Evolutionary conservation across 2,797 vertebrate species (phyloP).

Genomic region (Gadopsis marmoratus): DNA sequence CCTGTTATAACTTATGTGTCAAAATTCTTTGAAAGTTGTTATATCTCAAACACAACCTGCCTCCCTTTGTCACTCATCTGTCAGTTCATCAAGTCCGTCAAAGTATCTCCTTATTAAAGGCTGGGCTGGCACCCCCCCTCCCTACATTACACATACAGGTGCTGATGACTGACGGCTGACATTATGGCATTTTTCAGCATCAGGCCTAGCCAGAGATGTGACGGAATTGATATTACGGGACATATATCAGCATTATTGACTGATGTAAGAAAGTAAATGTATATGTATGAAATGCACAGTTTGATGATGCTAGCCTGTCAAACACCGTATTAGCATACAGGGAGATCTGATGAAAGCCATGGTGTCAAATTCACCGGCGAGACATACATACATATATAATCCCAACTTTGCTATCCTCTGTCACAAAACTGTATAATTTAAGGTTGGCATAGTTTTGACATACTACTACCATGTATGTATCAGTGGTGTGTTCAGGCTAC

Average conservation of each 20-base stretch:
- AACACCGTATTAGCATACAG: slow-evolving; percentile 25
- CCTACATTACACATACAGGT: not conserved
- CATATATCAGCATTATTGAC: slow-evolving; percentile 22
- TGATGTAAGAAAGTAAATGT: slow-evolving; percentile 35
- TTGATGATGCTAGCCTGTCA: slow-evolving; percentile 49
- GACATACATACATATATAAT: slow-evolving; percentile 32
- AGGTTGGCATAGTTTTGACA: not conserved
- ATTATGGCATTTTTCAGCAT: not conserved
- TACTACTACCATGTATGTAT: not conserved
- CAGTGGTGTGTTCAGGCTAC: not conserved
- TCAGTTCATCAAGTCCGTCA: slow-evolving; percentile 12
- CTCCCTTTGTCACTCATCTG: not conserved
- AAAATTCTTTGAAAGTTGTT: not conserved
- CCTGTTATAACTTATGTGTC: not conserved
- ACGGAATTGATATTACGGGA: slow-evolving; percentile 33
- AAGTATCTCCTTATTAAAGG: slow-evolving; percentile 26
- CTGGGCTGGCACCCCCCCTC: not conserved
- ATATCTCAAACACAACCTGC: not conserved
- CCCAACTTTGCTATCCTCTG: not conserved
- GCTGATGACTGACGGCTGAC: slow-evolving; percentile 42
- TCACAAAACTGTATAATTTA: slow-evolving; percentile 5
- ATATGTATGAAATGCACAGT: slow-evolving; percentile 41
- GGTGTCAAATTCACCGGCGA: slow-evolving; percentile 38
- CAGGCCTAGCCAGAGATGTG: slow-evolving; percentile 19
- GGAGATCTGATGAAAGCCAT: slow-evolving; percentile 26